Percentiles rank a stretch among this genome's conserved stretches.
Evolutionary conservation across 2,888 invertebrate species (phyloP).

Genomic region (Cistogaster globosa): DNA sequence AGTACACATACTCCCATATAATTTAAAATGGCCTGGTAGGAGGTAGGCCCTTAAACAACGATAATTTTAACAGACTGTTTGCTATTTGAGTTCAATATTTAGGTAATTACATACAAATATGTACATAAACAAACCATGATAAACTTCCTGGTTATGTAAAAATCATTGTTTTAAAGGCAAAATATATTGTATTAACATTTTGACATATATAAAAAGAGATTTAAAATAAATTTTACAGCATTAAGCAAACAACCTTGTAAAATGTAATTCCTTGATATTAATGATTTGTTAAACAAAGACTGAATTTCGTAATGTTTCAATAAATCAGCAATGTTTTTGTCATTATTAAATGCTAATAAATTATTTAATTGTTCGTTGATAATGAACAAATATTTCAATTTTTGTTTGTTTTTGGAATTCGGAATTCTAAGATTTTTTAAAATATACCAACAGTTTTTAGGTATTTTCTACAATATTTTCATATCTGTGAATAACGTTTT

Average conservation of each 20-base stretch:
- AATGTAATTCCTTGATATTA: conserved; percentile 13
- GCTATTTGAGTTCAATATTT: conserved; percentile 52
- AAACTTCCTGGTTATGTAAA: conserved; percentile 55
- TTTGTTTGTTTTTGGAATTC: background rate
- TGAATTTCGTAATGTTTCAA: too few relatives aligned
- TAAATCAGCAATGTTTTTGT: background rate
- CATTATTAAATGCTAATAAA: background rate
- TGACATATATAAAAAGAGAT: background rate
- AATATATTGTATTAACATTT: background rate
- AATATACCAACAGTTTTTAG: conserved; percentile 10
- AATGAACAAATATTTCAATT: background rate
- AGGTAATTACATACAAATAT: conserved; percentile 41
- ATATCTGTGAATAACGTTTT: conserved; percentile 12
- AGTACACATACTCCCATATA: conserved; percentile 2
- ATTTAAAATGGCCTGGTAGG: conserved; percentile 40
- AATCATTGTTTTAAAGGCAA: conserved; percentile 11
- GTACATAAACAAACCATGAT: conserved; percentile 37
- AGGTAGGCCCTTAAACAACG: conserved; percentile 42
- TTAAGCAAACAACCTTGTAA: conserved; percentile 13
- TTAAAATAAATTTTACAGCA: background rate
- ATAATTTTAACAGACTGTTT: conserved; percentile 58
- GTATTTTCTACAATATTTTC: background rate
- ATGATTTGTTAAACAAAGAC: conserved; percentile 13
- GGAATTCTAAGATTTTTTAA: conserved; percentile 12
- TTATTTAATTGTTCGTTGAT: conserved; percentile 8